Evolutionary conservation across 1,140 invertebrate genomes (phyloP).

Genomic region (Metopolophium dirhodum): DNA sequence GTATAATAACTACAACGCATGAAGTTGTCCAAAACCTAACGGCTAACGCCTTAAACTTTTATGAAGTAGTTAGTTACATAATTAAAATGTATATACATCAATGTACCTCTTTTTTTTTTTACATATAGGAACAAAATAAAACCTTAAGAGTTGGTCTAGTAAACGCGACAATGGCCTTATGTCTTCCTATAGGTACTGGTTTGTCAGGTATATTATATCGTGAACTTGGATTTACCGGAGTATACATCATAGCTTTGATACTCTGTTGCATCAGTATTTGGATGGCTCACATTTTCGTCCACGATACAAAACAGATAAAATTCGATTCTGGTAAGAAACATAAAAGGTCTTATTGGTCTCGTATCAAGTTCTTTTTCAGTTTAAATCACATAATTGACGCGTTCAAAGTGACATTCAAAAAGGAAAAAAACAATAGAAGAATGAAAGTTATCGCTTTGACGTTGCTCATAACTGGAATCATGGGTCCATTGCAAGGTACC

Average conservation of each 20-base stretch:
- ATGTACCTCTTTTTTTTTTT: neutral
- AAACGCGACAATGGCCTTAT: conserved; percentile 80
- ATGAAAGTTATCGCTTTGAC: conserved; percentile 77
- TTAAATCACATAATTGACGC: conserved; percentile 76
- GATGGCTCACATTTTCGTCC: conserved; percentile 72
- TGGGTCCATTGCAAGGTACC: conserved; percentile 79
- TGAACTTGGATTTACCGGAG: conserved; percentile 79
- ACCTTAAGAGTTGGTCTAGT: conserved; percentile 84
- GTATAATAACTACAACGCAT: too few relatives aligned
- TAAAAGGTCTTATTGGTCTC: conserved; percentile 59
- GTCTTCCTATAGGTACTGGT: conserved; percentile 70
- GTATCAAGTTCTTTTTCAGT: conserved; percentile 72
- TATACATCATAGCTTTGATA: conserved; percentile 74
- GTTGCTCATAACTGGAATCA: conserved; percentile 79
- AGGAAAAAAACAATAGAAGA: conserved; percentile 73
- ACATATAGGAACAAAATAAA: conserved; percentile 68
- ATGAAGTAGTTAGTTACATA: neutral
- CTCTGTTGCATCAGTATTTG: conserved; percentile 72
- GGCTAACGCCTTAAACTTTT: too few relatives aligned
- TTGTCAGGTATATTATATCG: conserved; percentile 64
- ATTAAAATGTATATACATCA: neutral
- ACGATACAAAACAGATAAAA: conserved; percentile 64
- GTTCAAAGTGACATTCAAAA: conserved; percentile 76
- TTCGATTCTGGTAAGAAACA: neutral
- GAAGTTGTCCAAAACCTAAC: too few relatives aligned